Evolutionary conservation across 2,113 vertebrate genomes (phyloP), one percentile per base, ranked within the genome.

Genomic region (Spheniscus mendiculus): DNA sequence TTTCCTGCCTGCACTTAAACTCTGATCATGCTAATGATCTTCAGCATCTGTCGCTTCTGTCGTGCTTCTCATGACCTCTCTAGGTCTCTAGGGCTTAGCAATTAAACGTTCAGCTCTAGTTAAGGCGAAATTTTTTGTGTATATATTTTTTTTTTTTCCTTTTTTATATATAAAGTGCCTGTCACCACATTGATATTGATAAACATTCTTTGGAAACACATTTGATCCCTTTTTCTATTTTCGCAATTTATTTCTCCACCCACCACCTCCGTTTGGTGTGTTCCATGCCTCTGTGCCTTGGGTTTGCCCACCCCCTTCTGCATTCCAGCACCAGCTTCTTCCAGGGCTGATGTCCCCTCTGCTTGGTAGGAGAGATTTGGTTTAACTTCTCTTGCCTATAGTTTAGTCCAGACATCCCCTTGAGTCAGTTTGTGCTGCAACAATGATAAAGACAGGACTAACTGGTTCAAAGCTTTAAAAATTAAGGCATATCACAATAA

Each of bases 1-100:
- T 97, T 94, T 83, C 36, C 45, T 82, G n/a, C 40, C 30, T 76
- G 63, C 45, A 34, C 90, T 92, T 96, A 71, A 86, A 87, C 13
- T 92, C 88, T 65, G 89, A 87, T 85, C 34, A 52, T 94, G 65
- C 83, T 83, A 88, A 61, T 32, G 42, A 59, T 73, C 70, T 91
- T 84, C 78, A 81, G 59, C 66, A 81, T 76, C 50, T 49, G 42
- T 47, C 17, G 12, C 21, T 93, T 95, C 80, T 78, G n/a, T 77
- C 13, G 29, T n/a, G 56, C 38, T 92, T 29, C 15, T 42, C 12
- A 11, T 38, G 21, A 70, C 67, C 42, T 89, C 36, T 69, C 72
- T 45, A 52, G 29, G n/a, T 82, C 40, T 87, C 74, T 42, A 44
- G n/a, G 47, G 30, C 30, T 96, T 90, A 78, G 25, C 56, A 73